Base-by-base conservation (phyloP, 1,140 invertebrate genomes). In the Drosophila nebulosa region DNA sequence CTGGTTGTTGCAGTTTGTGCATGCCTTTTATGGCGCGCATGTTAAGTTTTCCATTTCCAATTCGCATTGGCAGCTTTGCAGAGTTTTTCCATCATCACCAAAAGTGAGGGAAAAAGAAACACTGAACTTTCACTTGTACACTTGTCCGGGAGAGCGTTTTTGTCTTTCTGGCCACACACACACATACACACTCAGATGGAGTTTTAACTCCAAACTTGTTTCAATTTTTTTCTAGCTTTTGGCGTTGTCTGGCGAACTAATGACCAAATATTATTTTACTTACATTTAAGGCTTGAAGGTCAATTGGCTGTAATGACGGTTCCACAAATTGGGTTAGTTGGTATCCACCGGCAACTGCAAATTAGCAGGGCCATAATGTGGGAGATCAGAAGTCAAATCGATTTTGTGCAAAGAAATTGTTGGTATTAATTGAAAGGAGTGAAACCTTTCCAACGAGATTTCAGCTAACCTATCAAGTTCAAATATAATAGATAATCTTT, bases 21-120 rank as follows among this genome's bases (percentile, higher is more conserved):
- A 72, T 81, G 83, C 81, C 83, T 78, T 85, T 81, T 86, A 78
- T 74, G 75, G 74, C 30, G 69, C 24, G 69, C 24, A 42, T 69
- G 63, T 63, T 86, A 75, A 81, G 83, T 88, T 86, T 86, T 86
- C 81, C 81, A 88, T 86, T 85, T 86, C 62, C 78, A 85, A 80
- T 85, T 78, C 81, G 59, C 69, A 74, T 70, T 69, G 74, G 55
- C 69, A 62, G 61, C 65, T 57, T 72, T 61, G 64, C 69, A 72
- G 51, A 74, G 78, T 88, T 86, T 80, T 76, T 52, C 52, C 39
- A 46, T 21, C 39, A 46, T 18, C 39, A 66, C 24, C 72, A 46
- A 55, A 46, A 22, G 57, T 39, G 5, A 14, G 14, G 36, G 12
- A 6, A 16, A 30, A 63, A 21, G 35, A 65, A 10, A 32, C 30